Evolutionary conservation across 2,797 vertebrate genomes (phyloP), one percentile per base, ranked within the genome.

Genomic region (Lepilemur ruficaudatus): DNA sequence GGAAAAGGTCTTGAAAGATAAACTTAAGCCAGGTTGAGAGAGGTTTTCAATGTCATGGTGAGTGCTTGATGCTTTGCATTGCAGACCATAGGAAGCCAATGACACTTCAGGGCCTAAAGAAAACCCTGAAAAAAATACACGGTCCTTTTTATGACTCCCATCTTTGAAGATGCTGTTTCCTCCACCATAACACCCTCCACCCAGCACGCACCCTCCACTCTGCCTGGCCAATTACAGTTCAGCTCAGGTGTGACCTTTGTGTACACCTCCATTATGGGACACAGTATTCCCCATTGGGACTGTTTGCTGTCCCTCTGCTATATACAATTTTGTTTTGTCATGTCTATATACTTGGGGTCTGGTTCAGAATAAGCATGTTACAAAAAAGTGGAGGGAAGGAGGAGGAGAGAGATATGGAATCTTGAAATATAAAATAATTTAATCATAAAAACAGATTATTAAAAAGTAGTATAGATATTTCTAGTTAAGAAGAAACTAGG

Each of bases 401-500:
- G 35, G 8, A 65, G 22, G 38, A 50, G n/a, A 83, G 35, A 96
- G 38, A 85, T 2, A 10, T 13, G 22, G n/a, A 72, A 87, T 90
- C 76, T 82, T 67, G 69, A 95, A 92, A 70, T 89, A 57, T 12
- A 22, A 48, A 52, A 93, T 9, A 70, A 80, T 61, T 82, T 55
- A 88, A 63, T 2, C 67, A 57, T 12, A 67, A 83, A 70, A 50
- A 10, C 17, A 70, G 28, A 30, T 79, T 55, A 25, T 25, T 38
- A 38, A 79, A 55, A 79, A 38, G 9, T 22, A 25, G 30, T 30
- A 30, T 61, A 63, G 17, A n/a, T 92, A 59, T 79, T 93, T 90
- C 46, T 59, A 81, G 13, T 75, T 92, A 72, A 96, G 55, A 25
- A 92, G 25, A 97, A 92, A 94, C 4, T 86, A 67, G 55, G 81